Evolutionary conservation across 2,888 invertebrate genomes (phyloP), one percentile per base, ranked within the genome.

Genomic region (Epinotia demarniana): DNA sequence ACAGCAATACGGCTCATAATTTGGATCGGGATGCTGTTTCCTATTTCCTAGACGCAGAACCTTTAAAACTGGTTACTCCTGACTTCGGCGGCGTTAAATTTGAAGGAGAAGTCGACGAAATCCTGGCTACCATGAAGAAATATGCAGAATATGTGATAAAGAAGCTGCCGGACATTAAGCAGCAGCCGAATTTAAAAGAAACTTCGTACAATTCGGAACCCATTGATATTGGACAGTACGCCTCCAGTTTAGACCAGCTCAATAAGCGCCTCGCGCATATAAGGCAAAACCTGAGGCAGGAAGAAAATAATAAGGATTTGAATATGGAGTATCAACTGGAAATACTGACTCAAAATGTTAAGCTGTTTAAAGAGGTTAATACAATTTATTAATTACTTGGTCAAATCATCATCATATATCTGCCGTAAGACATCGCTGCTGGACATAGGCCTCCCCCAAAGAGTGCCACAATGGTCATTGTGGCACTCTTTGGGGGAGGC

Each of bases 61-160:
- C 83, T 43, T 91, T 92, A 0, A 87, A 89, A 23, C 78, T 93
- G 16, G 72, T 92, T 63, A 81, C 92, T 82, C 85, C 90, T 0
- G 92, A 91, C 69, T 92, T 93, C 91, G 78, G 80, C 0, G 86
- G 85, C 73, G 84, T 80, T 55, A 83, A 82, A 12, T 78, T 79
- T 27, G 87, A 88, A 71, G 81, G 89, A 1, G 86, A 93, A 77
- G 77, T 92, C 1, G 90, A 92, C 68, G 82, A 86, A 58, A 82
- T 90, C 68, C 87, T 93, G 66, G 83, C 87, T 0, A 83, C 84
- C 0, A 87, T 93, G 85, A 92, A 89, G 79, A 82, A 76, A 3
- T 90, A 92, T 70, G 87, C 87, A 0, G 92, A 92, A 78, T 86
- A 90, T 68, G 80, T 93, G 13, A 89, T 88, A 70, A 90, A 88